These are phyloP conservation scores for Cyprinodon tularosa DNA, from an alignment of 2,113 vertebrate species.

Conservation along the genomic window DNA sequence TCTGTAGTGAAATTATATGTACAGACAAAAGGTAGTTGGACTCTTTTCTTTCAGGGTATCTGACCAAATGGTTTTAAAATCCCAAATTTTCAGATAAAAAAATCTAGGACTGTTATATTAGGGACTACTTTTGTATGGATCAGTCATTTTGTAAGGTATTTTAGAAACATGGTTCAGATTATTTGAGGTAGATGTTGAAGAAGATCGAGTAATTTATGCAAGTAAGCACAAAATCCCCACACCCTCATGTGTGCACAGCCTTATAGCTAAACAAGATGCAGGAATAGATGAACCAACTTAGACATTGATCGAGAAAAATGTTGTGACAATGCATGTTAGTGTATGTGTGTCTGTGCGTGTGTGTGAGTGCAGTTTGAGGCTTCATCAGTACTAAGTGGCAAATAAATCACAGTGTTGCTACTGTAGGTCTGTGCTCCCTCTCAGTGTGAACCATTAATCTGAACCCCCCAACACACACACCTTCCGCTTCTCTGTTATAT, in stretches of 20 bases:
- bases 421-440: slow-evolving; percentile 82
- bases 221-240: slow-evolving; percentile 11
- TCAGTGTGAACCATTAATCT: slow-evolving; percentile 84
- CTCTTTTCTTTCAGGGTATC: too few relatives aligned
- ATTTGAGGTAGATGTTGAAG: background rate
- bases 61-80: too few relatives aligned
- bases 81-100: background rate
- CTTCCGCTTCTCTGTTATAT: slow-evolving; percentile 36
- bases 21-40: too few relatives aligned
- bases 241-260: background rate
- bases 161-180: background rate
- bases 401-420: slow-evolving; percentile 92
- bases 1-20: too few relatives aligned
- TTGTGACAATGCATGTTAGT: slow-evolving; percentile 80
- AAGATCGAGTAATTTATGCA: background rate
- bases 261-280: slow-evolving; percentile 54
- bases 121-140: background rate
- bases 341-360: background rate
- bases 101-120: background rate
- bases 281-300: slow-evolving; percentile 60
- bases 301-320: slow-evolving; percentile 88
- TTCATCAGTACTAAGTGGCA: slow-evolving; percentile 97
- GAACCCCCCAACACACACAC: slow-evolving; percentile 7
- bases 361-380: slow-evolving; percentile 89
- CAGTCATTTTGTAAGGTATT: background rate